phyloP scores from a whole-genome alignment of 2,797 vertebrate genomes.

The Malurus splendens region DNA sequence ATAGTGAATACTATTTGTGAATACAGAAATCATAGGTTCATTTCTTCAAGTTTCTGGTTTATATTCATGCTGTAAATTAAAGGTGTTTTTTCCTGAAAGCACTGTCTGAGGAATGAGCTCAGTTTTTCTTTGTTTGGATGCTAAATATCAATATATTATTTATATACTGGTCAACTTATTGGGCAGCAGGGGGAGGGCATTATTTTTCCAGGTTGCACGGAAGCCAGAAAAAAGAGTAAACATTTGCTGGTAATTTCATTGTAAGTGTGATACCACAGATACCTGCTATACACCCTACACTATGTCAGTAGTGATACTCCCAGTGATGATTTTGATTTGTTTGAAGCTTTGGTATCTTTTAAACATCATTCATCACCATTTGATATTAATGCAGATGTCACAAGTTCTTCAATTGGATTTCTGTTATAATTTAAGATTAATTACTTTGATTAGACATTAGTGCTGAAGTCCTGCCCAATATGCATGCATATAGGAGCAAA shows the following conservation, averaged over 20 bases:
- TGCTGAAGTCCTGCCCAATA: constrained; percentile 1
- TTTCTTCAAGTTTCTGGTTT: background rate
- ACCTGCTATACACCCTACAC: background rate
- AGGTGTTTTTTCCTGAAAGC: background rate
- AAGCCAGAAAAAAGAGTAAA: background rate
- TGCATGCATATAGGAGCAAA: constrained; percentile 6
- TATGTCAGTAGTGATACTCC: background rate
- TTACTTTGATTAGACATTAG: constrained; percentile 35
- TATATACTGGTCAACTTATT: background rate
- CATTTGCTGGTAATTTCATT: background rate
- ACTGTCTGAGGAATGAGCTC: background rate
- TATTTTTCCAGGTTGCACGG: background rate
- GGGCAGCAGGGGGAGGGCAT: fast-evolving
- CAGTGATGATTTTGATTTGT: background rate
- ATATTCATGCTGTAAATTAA: background rate
- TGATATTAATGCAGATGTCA: constrained; percentile 54
- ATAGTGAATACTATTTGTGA: background rate
- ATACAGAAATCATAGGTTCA: background rate
- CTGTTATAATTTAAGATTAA: constrained; percentile 49
- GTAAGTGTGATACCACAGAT: background rate
- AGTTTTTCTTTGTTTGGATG: background rate
- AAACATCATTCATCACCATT: constrained; percentile 59
- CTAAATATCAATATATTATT: background rate
- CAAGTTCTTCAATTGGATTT: constrained; percentile 51
- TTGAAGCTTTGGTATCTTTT: constrained; percentile 42